phyloP scores from a whole-genome alignment of 2,113 vertebrate species.

The Hippocampus guttulatus region DNA sequence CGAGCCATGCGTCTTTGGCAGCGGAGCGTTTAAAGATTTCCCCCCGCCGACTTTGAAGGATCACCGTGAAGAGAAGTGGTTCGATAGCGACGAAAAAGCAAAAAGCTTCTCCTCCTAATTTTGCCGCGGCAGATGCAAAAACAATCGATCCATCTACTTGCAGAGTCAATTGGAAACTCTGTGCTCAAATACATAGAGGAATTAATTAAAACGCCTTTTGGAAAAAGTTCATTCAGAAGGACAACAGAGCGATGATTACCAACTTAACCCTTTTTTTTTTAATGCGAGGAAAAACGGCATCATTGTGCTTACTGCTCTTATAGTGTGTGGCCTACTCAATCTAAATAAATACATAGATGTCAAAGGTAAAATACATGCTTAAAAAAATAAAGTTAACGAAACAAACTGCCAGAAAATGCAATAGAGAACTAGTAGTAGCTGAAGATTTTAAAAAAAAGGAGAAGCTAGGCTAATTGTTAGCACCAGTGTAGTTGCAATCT shows the following conservation, averaged over 20 bases:
- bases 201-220: neutral
- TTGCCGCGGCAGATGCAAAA: neutral
- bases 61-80: neutral
- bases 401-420: too few relatives aligned
- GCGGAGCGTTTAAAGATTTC: conserved; percentile 7
- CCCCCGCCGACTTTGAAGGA: neutral
- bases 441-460: too few relatives aligned
- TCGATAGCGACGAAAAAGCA: neutral
- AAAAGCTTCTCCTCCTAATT: neutral
- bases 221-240: neutral
- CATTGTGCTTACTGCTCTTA: neutral
- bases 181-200: neutral
- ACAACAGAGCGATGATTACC: neutral
- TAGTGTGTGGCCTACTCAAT: too few relatives aligned
- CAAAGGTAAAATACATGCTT: too few relatives aligned
- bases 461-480: too few relatives aligned
- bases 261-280: neutral
- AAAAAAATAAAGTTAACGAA: too few relatives aligned
- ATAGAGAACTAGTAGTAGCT: too few relatives aligned
- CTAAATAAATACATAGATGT: neutral
- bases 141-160: conserved; percentile 1
- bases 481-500: too few relatives aligned
- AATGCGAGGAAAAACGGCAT: neutral
- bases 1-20: neutral
- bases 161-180: conserved; percentile 2